Conservation (phyloP, 2,797 vertebrate genomes). For the Eupleurogrammus muticus region DNA sequence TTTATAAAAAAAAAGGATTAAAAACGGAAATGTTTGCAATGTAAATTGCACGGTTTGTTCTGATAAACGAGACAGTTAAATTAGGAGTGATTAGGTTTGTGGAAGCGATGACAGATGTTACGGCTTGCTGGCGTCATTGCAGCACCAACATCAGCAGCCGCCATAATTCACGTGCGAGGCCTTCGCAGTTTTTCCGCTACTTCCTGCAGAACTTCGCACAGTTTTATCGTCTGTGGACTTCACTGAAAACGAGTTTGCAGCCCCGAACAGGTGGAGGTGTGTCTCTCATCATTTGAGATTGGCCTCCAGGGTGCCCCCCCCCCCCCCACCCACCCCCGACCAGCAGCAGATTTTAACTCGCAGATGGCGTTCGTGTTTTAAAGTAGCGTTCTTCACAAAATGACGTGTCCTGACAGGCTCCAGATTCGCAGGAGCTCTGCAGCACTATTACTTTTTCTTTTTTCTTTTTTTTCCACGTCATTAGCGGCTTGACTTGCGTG, state of each 20-base stretch:
- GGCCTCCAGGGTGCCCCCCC: conserved; percentile 34
- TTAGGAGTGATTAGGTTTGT: neutral
- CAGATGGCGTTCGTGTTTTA: conserved; percentile 61
- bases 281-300: conserved; percentile 19
- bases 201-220: conserved; percentile 6
- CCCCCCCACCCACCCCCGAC: neutral
- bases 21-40: neutral
- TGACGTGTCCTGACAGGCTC: conserved; percentile 64
- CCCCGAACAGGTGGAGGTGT: conserved; percentile 21
- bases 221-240: conserved; percentile 26
- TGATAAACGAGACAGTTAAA: conserved; percentile 24
- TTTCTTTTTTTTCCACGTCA: conserved; percentile 68
- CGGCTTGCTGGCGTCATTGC: conserved; percentile 3
- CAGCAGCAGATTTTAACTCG: conserved; percentile 33
- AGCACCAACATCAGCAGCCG: conserved; percentile 4
- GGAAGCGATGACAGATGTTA: conserved; percentile 6
- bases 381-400: conserved; percentile 41
- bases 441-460: conserved; percentile 34
- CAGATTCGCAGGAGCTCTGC: conserved; percentile 52
- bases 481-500: conserved; percentile 43
- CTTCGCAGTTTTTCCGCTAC: conserved; percentile 8
- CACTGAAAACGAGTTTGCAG: conserved; percentile 32
- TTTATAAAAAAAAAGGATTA: neutral
- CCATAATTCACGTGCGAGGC: conserved; percentile 10
- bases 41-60: conserved; percentile 15